phyloP scores from a whole-genome alignment of 1,140 invertebrate species.

The Drosophila fuyamai region DNA sequence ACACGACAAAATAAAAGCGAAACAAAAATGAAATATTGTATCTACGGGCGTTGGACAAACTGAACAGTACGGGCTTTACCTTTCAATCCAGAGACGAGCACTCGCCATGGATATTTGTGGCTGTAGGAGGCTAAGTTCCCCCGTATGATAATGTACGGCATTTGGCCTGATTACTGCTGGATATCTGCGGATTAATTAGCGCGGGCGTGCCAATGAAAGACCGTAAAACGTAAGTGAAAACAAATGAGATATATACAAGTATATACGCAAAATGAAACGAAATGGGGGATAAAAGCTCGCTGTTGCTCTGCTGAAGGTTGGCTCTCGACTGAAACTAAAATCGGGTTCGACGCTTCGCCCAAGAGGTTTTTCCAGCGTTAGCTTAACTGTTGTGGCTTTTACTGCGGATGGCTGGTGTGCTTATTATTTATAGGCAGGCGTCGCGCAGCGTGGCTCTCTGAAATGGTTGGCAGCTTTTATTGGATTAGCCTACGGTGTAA shows the following conservation, averaged over 20 bases:
- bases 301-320: conserved; percentile 61
- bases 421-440: conserved; percentile 63
- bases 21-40: conserved; percentile 24
- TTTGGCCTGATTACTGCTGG: conserved; percentile 84
- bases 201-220: conserved; percentile 55
- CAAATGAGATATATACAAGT: conserved; percentile 26
- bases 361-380: conserved; percentile 58
- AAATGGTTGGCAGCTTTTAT: conserved; percentile 73
- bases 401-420: conserved; percentile 43
- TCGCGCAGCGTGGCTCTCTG: conserved; percentile 53
- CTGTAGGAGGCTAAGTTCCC: conserved; percentile 94
- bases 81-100: conserved; percentile 93
- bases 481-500: conserved; percentile 68
- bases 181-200: conserved; percentile 48
- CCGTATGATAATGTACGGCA: conserved; percentile 95
- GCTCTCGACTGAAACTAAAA: conserved; percentile 66
- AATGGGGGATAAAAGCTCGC: conserved; percentile 17
- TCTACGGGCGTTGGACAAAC: conserved; percentile 1
- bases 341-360: conserved; percentile 47
- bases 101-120: conserved; percentile 93
- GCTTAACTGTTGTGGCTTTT: conserved; percentile 29
- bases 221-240: conserved; percentile 32
- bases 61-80: conserved; percentile 85
- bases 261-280: conserved; percentile 12
- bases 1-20: conserved; percentile 16